A percentile compares a stretch with the other conserved stretches of the same genome.
Conservation (phyloP, 2,113 vertebrate genomes). For the Lamprologus speciosus region DNA sequence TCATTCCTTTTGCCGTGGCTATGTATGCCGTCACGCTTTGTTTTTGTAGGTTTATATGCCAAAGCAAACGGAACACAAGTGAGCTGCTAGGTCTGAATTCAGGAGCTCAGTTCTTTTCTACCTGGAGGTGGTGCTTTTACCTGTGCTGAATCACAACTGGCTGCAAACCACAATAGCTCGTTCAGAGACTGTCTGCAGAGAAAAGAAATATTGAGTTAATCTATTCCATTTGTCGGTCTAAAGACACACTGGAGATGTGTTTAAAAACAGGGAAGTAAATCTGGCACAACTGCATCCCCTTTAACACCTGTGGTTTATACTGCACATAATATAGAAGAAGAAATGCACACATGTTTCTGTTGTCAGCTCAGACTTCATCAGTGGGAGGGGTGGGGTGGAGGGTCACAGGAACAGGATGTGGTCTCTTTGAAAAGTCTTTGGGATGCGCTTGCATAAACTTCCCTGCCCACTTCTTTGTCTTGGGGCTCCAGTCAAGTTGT, state of each 20-base stretch:
- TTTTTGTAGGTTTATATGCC: background rate
- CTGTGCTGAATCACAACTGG: background rate
- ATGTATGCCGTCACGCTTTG: background rate
- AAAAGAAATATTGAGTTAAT: background rate
- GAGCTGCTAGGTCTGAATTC: background rate
- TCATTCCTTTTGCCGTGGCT: background rate
- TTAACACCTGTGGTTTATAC: background rate
- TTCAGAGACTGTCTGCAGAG: background rate
- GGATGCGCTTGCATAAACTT: background rate
- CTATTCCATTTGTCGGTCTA: background rate
- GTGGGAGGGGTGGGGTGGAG: background rate
- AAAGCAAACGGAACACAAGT: background rate
- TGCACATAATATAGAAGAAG: background rate
- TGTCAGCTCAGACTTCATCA: slow-evolving; percentile 10
- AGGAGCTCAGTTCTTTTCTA: background rate
- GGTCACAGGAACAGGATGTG: slow-evolving; percentile 26
- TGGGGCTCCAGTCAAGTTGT: background rate
- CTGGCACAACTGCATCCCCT: background rate
- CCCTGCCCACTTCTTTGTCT: background rate
- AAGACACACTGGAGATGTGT: background rate
- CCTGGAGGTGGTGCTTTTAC: background rate
- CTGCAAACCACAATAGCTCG: background rate
- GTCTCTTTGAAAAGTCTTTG: background rate
- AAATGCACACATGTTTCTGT: background rate
- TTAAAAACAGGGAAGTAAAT: background rate